Evolutionary conservation across 2,888 invertebrate genomes (phyloP), one percentile per base, ranked within the genome.

Genomic region (Sceliomorpha sp.): DNA sequence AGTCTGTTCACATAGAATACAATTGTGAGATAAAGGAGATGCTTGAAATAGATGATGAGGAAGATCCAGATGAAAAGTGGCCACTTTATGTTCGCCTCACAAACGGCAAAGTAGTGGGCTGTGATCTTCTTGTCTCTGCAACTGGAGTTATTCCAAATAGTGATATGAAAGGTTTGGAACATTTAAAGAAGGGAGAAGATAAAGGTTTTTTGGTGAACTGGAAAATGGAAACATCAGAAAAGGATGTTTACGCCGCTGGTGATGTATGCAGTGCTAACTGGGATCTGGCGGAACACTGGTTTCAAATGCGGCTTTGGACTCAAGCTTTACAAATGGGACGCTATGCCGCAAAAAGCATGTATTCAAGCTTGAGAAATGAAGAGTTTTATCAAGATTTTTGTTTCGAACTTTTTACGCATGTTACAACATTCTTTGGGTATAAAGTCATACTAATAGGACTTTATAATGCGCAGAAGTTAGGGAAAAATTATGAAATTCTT

Each of bases 271-370:
- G 91, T 72, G 94, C 95, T n/a, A 89, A 90, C 24, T 98, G 98
- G 98, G 84, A 89, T 3, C 84, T 90, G 66, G 92, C 95, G 0
- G 89, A 91, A 14, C 94, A 96, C 82, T 98, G 98, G 98, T 95
- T 96, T 86, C 95, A 98, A 90, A 95, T 99, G 94, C 92, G 97
- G 62, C 89, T 99, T 26, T 99, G 99, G 99, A 97, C 98, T 0
- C 99, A 99, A 89, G 99, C 99, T 0, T 90, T 98, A 51, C 98
- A 98, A 89, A 98, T 98, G 98, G 99, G 98, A 6, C 92, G 92
- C 51, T 98, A 96, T 90, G 97, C 96, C 14, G 98, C 97, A 0
- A 95, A 95, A 86, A 93, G 94, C 58, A 98, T 99, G 96, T 91
- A 92, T 67, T 92, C 91, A 0, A 89, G 89, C 70, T 82, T 91